Base-by-base conservation (phyloP, 2,113 vertebrate species). In the Bujurquina vittata region DNA sequence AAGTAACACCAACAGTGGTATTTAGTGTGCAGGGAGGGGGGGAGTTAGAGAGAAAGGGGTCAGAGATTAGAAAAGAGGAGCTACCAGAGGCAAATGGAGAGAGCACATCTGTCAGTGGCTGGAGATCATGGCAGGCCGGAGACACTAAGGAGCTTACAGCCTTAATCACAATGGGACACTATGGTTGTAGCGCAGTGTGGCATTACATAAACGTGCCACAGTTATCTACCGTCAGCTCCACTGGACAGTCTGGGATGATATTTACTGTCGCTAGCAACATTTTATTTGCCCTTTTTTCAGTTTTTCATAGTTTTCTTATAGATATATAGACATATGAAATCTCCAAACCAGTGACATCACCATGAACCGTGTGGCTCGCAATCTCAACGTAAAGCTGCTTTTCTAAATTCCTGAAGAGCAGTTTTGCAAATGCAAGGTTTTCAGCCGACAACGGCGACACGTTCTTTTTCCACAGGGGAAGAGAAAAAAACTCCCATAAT, bases 131-230 rank as follows among this genome's bases (percentile, higher is more conserved):
- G 87, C 77, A 87, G 85, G 78, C 87, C 61, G 73, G 88, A 89
- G 83, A 90, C 86, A 88, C 77, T 95, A 95, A 95, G 94, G 93
- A 93, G 94, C 92, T 95, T 95, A 95, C 77, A 87, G 81, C 87
- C 87, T 85, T 94, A 94, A 93, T 94, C 91, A 94, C 94, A 94
- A 93, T 93, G 87, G 83, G 85, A 86, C 88, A 86, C 90, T 90
- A 87, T 89, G 91, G 90, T 83, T 84, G 84, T 74, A 87, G 88
- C 79, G 83, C 83, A 84, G 87, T 75, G 85, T 77, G 37, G 77
- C 89, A 87, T 93, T 91, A 93, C 88, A 91, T 81, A 91, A 93
- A 86, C 91, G 87, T 91, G 82, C 86, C 92, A 87, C 87, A 81
- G 81, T 90, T 88, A 86, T 90, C 86, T 59, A 85, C 85, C 80